Evolutionary conservation across 1,140 invertebrate species (phyloP).

Genomic region (Ooceraea biroi): DNA sequence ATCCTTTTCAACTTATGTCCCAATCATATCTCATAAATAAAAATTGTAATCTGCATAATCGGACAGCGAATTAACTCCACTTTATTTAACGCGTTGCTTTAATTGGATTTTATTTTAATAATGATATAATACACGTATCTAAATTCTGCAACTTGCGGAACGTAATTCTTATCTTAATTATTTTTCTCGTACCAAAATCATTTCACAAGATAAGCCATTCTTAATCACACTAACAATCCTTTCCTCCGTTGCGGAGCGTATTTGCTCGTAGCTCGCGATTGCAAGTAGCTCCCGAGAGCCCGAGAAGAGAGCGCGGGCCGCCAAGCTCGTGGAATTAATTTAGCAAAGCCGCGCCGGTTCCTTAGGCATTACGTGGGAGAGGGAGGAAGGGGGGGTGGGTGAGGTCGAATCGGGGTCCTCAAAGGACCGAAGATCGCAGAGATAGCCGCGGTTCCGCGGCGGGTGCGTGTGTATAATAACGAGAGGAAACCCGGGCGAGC

Average conservation of each 20-base stretch:
- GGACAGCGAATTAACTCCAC: too few species aligned
- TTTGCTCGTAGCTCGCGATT: constrained; percentile 32
- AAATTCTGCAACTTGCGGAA: background rate
- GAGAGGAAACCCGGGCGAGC: constrained; percentile 82
- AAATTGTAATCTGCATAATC: too few species aligned
- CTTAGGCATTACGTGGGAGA: constrained; percentile 44
- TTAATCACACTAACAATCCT: constrained; percentile 14
- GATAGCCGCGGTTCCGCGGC: constrained; percentile 60
- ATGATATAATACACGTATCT: too few species aligned
- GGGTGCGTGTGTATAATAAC: constrained; percentile 83
- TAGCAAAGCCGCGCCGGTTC: constrained; percentile 56
- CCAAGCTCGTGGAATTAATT: constrained; percentile 56
- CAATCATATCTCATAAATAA: too few species aligned
- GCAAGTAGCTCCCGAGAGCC: constrained; percentile 39
- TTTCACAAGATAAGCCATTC: background rate
- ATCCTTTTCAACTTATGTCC: background rate
- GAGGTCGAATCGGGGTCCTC: constrained; percentile 17
- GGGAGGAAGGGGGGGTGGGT: background rate
- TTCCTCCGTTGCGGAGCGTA: constrained; percentile 1
- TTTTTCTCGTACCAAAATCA: background rate
- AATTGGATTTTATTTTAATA: too few species aligned
- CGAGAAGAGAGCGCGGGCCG: constrained; percentile 16
- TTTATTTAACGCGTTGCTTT: too few species aligned
- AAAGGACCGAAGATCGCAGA: constrained; percentile 59
- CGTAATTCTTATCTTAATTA: background rate